Evolutionary conservation across 2,113 vertebrate genomes (phyloP).

Genomic region (Sterrhoptilus dennistouni): DNA sequence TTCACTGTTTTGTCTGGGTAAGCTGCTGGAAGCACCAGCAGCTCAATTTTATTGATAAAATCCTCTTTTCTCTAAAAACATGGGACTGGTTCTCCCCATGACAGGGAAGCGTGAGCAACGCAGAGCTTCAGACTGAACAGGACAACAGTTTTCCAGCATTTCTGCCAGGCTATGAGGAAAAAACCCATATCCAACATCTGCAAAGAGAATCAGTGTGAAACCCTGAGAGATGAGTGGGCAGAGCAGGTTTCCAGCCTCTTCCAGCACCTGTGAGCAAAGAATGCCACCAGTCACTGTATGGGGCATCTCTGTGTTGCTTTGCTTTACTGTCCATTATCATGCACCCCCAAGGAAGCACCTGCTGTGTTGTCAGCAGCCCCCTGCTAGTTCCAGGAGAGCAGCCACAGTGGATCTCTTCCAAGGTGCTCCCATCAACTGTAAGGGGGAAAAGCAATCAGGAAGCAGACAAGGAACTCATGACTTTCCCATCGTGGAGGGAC

Average conservation of each 20-base stretch:
- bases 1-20: not conserved
- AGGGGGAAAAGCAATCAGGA: not conserved
- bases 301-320: not conserved
- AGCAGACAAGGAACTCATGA: not conserved
- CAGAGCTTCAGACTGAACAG: not conserved
- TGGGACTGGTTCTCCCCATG: not conserved
- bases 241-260: not conserved
- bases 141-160: not conserved
- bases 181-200: not conserved
- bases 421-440: not conserved
- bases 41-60: conserved; percentile 5
- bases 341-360: not conserved
- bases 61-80: not conserved
- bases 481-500: not conserved
- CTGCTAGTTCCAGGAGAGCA: not conserved
- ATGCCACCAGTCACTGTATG: accelerated
- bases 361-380: not conserved
- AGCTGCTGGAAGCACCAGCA: not conserved
- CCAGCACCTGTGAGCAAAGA: not conserved
- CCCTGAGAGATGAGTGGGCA: not conserved
- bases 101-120: accelerated
- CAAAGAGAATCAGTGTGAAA: not conserved
- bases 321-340: not conserved
- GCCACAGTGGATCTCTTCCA: not conserved
- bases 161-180: not conserved